phyloP scores from a whole-genome alignment of 92 coral and sea anemone species.

The Parazoanthus darwini region DNA sequence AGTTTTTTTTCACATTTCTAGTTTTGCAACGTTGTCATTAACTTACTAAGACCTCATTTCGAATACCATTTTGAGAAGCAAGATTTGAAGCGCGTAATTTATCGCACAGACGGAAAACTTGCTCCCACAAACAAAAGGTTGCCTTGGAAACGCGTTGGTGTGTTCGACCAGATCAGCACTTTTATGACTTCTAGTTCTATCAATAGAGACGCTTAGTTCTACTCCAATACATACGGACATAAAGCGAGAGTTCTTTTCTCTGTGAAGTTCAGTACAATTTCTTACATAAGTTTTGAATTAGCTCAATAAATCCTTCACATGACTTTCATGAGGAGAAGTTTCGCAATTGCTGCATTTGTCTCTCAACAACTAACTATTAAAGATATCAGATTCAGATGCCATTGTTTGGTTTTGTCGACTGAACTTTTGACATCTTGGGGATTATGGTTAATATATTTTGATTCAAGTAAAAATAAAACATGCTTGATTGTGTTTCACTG shows the following conservation, averaged over 20 bases:
- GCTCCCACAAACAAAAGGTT: constrained; percentile 13
- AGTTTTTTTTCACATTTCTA: not conserved
- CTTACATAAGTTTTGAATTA: not conserved
- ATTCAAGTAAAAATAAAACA: not conserved
- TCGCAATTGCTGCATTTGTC: not conserved
- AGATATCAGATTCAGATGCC: not conserved
- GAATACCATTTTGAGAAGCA: not conserved
- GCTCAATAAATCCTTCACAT: not conserved
- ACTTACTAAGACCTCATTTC: not conserved
- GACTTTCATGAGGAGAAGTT: not conserved
- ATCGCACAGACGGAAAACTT: not conserved
- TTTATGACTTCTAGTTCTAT: too few species aligned
- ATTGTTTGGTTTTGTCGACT: not conserved
- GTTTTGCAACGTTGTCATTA: not conserved
- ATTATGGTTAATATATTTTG: not conserved
- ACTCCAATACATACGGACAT: not conserved
- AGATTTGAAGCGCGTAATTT: too few species aligned
- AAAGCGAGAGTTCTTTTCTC: not conserved
- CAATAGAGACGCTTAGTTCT: not conserved
- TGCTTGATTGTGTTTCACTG: not conserved
- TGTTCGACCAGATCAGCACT: too few species aligned
- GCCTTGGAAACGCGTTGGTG: not conserved
- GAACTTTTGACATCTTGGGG: constrained; percentile 12
- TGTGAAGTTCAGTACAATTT: too few species aligned
- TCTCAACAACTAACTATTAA: not conserved